Evolutionary conservation across 1,140 invertebrate species (phyloP).

Genomic region (Neodiprion virginianus): DNA sequence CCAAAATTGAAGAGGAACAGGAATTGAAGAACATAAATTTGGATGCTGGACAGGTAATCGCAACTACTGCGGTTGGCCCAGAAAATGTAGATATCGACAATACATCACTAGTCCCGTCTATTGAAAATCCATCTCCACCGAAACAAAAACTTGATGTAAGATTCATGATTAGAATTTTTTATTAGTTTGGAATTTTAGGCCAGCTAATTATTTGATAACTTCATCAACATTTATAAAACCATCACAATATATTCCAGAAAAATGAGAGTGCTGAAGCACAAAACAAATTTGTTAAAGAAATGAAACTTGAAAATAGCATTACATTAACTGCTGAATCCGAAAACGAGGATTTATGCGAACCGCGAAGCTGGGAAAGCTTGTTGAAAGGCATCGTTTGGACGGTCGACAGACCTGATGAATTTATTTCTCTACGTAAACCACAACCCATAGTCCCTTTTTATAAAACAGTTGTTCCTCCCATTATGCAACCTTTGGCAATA

Average conservation of each 20-base stretch:
- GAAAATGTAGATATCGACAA: background rate
- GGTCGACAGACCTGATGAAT: background rate
- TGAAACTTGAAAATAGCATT: background rate
- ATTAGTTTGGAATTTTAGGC: background rate
- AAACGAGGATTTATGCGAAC: background rate
- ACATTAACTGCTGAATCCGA: background rate
- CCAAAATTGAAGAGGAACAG: background rate
- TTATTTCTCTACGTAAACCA: background rate
- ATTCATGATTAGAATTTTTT: background rate
- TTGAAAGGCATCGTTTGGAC: constrained; percentile 2
- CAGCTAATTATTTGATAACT: too few relatives aligned
- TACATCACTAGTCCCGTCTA: background rate
- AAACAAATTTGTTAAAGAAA: too few relatives aligned
- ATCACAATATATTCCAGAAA: background rate
- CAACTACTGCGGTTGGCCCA: background rate
- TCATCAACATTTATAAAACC: too few relatives aligned
- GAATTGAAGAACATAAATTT: constrained; percentile 4
- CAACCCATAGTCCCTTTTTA: background rate
- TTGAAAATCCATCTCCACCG: background rate
- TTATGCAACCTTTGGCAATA: background rate
- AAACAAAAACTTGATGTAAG: background rate
- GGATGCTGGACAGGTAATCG: constrained; percentile 5
- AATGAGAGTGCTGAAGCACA: background rate
- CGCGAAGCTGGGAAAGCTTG: background rate
- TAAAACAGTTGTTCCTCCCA: constrained; percentile 5